Conservation (phyloP, 2,113 vertebrate species). For the Diglossa brunneiventris region DNA sequence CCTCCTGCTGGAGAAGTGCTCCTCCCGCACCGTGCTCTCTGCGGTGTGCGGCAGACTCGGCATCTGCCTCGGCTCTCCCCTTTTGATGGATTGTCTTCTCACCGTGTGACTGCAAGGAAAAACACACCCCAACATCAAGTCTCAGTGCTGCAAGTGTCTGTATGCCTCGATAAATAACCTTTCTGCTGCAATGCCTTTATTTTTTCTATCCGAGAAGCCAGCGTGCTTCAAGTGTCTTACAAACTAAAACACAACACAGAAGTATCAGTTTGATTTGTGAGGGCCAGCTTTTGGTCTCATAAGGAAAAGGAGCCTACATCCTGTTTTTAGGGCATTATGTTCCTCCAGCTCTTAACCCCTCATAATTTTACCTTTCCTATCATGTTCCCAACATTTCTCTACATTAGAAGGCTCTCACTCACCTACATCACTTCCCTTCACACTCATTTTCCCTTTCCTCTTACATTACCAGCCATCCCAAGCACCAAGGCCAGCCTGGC, state of each 20-base stretch:
- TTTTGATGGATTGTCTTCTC: constrained; percentile 82
- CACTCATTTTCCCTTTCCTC: neutral
- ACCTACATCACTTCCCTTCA: neutral
- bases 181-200: neutral
- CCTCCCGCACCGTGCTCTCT: constrained; percentile 84
- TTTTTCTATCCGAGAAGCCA: neutral
- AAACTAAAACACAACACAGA: neutral
- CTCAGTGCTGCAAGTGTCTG: accelerated
- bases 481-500: neutral
- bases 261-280: neutral
- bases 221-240: neutral
- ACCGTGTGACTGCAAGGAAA: constrained; percentile 81
- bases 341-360: neutral
- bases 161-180: accelerated
- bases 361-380: neutral
- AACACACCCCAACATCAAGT: neutral
- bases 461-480: accelerated
- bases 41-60: constrained; percentile 83
- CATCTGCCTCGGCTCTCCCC: constrained; percentile 81
- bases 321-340: neutral
- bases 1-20: constrained; percentile 89
- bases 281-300: neutral
- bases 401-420: neutral
- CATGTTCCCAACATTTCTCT: neutral
- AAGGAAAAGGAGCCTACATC: neutral